Evolutionary conservation across 2,113 vertebrate genomes (phyloP).

Genomic region (rat (Rattus norvegicus)): DNA sequence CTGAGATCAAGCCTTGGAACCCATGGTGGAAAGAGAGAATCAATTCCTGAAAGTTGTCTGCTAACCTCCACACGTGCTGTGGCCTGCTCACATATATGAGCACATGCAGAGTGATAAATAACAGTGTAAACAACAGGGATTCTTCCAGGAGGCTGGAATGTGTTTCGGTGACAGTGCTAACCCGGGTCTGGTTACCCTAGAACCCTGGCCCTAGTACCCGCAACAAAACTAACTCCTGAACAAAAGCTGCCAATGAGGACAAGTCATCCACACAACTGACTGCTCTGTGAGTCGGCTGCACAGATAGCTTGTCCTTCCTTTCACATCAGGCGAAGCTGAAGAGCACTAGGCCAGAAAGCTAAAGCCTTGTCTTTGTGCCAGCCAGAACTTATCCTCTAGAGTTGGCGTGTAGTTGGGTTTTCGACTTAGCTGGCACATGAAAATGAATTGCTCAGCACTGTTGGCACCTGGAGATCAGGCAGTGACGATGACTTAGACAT

Average conservation of each 20-base stretch:
- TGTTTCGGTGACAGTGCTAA: background rate
- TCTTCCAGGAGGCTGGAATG: background rate
- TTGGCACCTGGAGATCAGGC: background rate
- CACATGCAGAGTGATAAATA: background rate
- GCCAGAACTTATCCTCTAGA: constrained; percentile 58
- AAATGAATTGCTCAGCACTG: constrained; percentile 17
- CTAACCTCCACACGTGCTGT: background rate
- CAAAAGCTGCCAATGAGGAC: background rate
- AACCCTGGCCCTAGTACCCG: no score
- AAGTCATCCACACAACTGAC: background rate
- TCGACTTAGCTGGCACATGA: constrained; percentile 46
- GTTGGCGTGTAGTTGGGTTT: constrained; percentile 51
- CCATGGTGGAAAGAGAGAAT: background rate
- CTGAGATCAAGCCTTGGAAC: background rate
- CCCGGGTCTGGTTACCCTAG: background rate
- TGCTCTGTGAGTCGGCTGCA: background rate
- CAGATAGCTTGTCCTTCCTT: background rate
- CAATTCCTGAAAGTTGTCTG: background rate
- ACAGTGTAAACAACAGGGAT: background rate
- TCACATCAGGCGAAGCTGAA: background rate
- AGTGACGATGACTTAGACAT: constrained; percentile 31
- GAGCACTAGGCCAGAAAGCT: background rate
- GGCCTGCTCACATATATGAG: background rate
- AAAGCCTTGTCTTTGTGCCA: background rate
- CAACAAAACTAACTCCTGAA: background rate